Evolutionary conservation across 2,888 invertebrate genomes (phyloP).

Genomic region (Limenitis arthemis): DNA sequence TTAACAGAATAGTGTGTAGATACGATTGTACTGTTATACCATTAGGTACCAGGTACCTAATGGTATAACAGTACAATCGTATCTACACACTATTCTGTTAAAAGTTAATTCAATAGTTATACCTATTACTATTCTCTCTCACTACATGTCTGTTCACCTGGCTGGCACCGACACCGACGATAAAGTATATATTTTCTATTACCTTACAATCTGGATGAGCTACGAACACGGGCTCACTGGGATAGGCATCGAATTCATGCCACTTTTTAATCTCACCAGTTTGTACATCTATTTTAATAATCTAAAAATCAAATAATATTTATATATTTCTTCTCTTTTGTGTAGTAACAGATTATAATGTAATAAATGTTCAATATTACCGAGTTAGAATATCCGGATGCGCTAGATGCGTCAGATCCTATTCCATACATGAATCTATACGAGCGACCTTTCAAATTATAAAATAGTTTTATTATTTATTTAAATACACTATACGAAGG

Average conservation of each 20-base stretch:
- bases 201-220: conserved; percentile 73
- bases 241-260: conserved; percentile 79
- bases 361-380: not conserved
- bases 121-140: too few species aligned
- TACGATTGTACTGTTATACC: too few species aligned
- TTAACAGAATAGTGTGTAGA: too few species aligned
- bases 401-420: not conserved
- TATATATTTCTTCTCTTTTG: too few species aligned
- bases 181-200: not conserved
- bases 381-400: not conserved
- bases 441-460: not conserved
- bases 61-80: not conserved
- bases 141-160: too few species aligned
- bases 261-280: not conserved
- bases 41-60: not conserved
- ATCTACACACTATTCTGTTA: too few species aligned
- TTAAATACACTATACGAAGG: not conserved
- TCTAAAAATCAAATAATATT: not conserved
- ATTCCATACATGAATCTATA: not conserved
- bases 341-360: too few species aligned
- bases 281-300: not conserved
- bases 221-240: conserved; percentile 89
- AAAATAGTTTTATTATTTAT: not conserved
- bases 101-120: too few species aligned
- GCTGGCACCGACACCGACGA: not conserved